Evolutionary conservation across 2,113 vertebrate genomes (phyloP), one percentile per base, ranked within the genome.

Genomic region (Callipepla californica): DNA sequence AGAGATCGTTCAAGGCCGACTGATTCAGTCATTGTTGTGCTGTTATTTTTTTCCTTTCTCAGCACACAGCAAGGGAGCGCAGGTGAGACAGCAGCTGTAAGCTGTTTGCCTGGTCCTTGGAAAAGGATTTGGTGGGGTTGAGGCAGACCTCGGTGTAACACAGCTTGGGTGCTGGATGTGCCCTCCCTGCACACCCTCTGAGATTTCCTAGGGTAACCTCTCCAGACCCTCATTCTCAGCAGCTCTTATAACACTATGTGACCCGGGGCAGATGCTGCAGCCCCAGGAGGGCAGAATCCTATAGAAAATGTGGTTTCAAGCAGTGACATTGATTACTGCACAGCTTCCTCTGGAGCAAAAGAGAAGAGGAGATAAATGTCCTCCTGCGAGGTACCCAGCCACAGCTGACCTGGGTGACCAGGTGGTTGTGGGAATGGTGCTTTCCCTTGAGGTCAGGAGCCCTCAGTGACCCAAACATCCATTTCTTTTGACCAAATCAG

Each of bases 291-390:
- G 19, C 28, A 7, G 38, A 12, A 7, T n/a, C 70, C 63, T 55
- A 11, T 0, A 0, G 38, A 61, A 67, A 47, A 3, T 62, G 19
- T 0, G 0, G 40, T 32, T 62, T 69, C 55, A 40, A 62, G 55
- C 79, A 63, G n/a, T 26, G 40, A 36, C 22, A 4, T 69, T 55
- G 7, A 8, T 66, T 66, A 58, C 13, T 36, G 25, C 30, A 44
- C 44, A 11, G 32, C 68, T 36, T 50, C 50, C 44, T 66, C 76
- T 0, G 1, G 44, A 50, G 25, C 21, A 53, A 30, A 30, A 58
- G 36, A 66, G 34, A 36, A 73, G 67, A 87, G 30, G 47, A 45
- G 26, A 63, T 19, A 38, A 21, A 63, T 19, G 40, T 40, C 67
- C 67, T 79, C 67, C 34, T 16, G 50, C 0, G 2, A 50, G 59